Conservation (phyloP, 2,888 invertebrate species). For the Trachelus troglodyta region DNA sequence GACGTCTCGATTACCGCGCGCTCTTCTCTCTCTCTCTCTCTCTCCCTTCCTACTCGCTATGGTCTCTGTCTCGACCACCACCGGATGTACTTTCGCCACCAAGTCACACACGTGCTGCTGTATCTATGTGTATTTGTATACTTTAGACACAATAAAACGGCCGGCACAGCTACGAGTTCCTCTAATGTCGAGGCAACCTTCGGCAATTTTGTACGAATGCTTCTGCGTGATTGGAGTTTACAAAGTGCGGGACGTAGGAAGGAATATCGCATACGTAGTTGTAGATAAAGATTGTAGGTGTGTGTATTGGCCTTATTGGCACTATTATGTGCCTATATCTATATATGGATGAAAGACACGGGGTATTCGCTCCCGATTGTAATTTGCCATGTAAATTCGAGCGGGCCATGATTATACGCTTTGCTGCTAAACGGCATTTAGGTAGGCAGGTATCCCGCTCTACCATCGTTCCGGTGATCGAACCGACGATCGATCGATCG, state of each 20-base stretch:
- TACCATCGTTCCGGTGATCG: slow-evolving; percentile 19
- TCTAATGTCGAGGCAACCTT: too few species aligned
- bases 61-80: background rate
- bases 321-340: background rate
- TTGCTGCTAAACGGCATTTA: slow-evolving; percentile 31
- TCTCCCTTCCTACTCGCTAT: background rate
- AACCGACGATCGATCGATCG: slow-evolving; percentile 41
- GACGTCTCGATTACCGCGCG: too few species aligned
- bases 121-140: too few species aligned
- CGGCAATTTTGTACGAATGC: too few species aligned
- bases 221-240: too few species aligned
- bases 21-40: background rate
- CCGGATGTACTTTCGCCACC: background rate
- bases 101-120: too few species aligned
- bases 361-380: slow-evolving; percentile 3
- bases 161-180: too few species aligned
- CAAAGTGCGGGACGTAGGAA: background rate
- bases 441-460: slow-evolving; percentile 4
- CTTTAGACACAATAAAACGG: too few species aligned
- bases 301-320: background rate
- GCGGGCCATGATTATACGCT: slow-evolving; percentile 46
- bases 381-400: slow-evolving; percentile 54
- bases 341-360: background rate
- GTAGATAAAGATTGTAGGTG: too few species aligned
- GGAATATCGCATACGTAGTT: background rate